phyloP scores from a whole-genome alignment of 2,797 vertebrate genomes.

The Scomberomorus guttatus region DNA sequence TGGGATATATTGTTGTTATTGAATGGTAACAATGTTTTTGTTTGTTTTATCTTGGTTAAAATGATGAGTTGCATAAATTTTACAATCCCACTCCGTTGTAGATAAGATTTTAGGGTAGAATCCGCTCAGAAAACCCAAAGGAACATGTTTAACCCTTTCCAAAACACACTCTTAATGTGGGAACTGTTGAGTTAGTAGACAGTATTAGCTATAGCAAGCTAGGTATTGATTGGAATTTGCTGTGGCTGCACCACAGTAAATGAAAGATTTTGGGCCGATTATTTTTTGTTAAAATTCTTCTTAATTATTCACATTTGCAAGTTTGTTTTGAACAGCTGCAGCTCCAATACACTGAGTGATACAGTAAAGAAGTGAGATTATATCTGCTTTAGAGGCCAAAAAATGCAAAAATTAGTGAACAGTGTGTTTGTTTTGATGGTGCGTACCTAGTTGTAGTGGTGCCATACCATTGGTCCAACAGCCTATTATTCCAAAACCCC shows the following conservation, averaged over 20 bases:
- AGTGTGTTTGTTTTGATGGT: slow-evolving; percentile 6
- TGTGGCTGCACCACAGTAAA: too few species aligned
- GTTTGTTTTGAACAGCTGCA: neutral
- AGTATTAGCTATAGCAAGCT: neutral
- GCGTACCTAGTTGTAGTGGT: neutral
- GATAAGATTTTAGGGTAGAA: neutral
- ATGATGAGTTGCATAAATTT: neutral
- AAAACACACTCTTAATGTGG: too few species aligned
- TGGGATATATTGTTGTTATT: neutral
- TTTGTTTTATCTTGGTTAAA: neutral
- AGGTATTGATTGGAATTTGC: neutral
- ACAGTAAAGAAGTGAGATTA: neutral
- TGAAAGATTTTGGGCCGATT: too few species aligned
- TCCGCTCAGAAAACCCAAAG: neutral
- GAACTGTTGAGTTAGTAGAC: too few species aligned
- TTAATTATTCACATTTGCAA: neutral
- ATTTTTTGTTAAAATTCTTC: neutral
- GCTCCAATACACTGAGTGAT: neutral
- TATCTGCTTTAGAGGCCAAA: neutral
- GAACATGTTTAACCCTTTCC: neutral
- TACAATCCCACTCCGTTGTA: neutral
- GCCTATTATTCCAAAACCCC: too few species aligned
- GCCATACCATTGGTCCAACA: too few species aligned
- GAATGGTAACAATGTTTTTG: neutral
- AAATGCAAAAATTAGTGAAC: slow-evolving; percentile 10